Evolutionary conservation across 2,888 invertebrate genomes (phyloP).

Genomic region (Crepidodera aurea): DNA sequence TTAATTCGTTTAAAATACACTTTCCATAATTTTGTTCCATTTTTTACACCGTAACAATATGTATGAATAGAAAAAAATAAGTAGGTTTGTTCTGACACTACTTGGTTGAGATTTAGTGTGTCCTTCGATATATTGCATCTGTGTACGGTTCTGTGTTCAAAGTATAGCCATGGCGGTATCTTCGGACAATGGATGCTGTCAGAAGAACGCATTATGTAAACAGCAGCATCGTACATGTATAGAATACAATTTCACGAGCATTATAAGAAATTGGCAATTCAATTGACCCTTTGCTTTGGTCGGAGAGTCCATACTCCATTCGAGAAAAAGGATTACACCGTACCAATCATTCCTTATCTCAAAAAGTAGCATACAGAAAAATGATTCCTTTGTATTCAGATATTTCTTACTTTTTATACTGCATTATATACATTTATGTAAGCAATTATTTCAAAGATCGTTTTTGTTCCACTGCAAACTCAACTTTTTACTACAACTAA

Average conservation of each 20-base stretch:
- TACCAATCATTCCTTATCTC: constrained; percentile 52
- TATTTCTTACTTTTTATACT: constrained; percentile 31
- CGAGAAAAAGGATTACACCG: constrained; percentile 47
- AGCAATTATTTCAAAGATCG: constrained; percentile 39
- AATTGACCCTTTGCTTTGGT: constrained; percentile 52
- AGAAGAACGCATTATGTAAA: constrained; percentile 54
- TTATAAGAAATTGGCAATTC: constrained; percentile 57
- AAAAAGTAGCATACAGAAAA: constrained; percentile 45
- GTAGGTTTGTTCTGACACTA: too few species aligned
- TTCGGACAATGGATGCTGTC: constrained; percentile 43
- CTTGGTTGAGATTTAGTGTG: constrained; percentile 1
- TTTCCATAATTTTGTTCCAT: too few species aligned
- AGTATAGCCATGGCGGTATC: constrained; percentile 35
- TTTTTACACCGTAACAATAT: too few species aligned
- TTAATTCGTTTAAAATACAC: too few species aligned
- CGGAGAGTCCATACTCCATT: constrained; percentile 44
- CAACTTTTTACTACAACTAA: constrained; percentile 12
- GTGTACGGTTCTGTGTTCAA: constrained; percentile 28
- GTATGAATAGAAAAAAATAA: too few species aligned
- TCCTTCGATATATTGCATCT: neutral
- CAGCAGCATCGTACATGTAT: constrained; percentile 54
- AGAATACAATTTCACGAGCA: constrained; percentile 54
- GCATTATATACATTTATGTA: constrained; percentile 45
- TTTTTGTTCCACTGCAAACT: constrained; percentile 11
- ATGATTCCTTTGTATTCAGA: constrained; percentile 50